These are phyloP conservation scores for Panurus biarmicus DNA, from an alignment of 2,113 vertebrate genomes.

Conservation along the genomic window DNA sequence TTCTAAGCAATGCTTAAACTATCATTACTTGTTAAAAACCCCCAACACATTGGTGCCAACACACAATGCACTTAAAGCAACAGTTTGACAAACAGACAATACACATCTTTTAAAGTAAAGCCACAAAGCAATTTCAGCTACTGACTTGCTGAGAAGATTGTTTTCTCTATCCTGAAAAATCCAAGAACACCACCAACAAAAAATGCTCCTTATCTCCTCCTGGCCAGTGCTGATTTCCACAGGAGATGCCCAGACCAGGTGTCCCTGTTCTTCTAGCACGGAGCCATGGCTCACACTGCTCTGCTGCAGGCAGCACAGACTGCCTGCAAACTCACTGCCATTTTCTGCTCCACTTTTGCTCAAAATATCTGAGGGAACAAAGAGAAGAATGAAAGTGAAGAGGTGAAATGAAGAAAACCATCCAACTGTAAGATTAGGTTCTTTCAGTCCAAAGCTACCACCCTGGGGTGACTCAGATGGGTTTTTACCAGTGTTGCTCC, in stretches of 20 bases:
- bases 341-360: background rate
- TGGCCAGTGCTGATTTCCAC: background rate
- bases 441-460: background rate
- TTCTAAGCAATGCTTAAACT: background rate
- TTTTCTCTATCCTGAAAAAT: background rate
- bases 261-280: no score
- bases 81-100: background rate
- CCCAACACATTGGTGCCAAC: background rate
- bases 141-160: background rate
- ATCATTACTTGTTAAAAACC: background rate
- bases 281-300: background rate
- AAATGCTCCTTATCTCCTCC: background rate
- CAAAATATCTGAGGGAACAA: background rate
- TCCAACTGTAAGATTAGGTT: background rate
- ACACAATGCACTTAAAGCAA: background rate
- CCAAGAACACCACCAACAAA: background rate
- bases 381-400: background rate
- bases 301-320: background rate
- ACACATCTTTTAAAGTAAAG: background rate
- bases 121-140: background rate
- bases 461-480: fast-evolving
- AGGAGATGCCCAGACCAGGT: background rate
- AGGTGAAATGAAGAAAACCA: background rate
- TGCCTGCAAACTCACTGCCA: background rate
- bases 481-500: background rate